Conservation (phyloP, 1,140 invertebrate genomes). For the Drosophila orena region DNA sequence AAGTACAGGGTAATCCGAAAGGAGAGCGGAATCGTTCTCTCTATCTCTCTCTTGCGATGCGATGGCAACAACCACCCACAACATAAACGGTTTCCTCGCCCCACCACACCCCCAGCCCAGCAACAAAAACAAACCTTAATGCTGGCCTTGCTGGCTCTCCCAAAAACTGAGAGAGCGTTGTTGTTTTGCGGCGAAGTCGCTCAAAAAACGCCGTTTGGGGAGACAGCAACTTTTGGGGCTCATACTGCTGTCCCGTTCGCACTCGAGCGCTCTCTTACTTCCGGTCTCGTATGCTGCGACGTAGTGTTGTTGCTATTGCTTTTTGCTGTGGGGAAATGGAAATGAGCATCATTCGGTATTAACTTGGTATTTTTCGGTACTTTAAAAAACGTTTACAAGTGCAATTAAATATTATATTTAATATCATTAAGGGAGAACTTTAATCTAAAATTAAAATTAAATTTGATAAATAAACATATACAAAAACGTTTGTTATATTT, state of each 20-base stretch:
- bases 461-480: too few species aligned
- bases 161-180: slow-evolving; percentile 22
- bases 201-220: slow-evolving; percentile 72
- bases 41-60: slow-evolving; percentile 2
- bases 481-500: too few species aligned
- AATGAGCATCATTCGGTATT: slow-evolving; percentile 41
- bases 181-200: slow-evolving; percentile 73
- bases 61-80: slow-evolving; percentile 39
- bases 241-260: slow-evolving; percentile 38
- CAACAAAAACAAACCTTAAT: slow-evolving; percentile 47
- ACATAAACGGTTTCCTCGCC: slow-evolving; percentile 26
- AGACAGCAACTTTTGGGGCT: slow-evolving; percentile 38
- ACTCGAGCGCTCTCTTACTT: slow-evolving; percentile 51
- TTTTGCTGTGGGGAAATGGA: slow-evolving; percentile 62
- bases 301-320: slow-evolving; percentile 27
- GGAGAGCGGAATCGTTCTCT: not conserved
- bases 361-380: slow-evolving; percentile 8
- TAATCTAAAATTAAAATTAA: too few species aligned
- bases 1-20: slow-evolving; percentile 4
- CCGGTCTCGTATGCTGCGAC: slow-evolving; percentile 50
- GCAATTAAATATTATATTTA: too few species aligned
- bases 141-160: slow-evolving; percentile 39
- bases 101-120: slow-evolving; percentile 18
- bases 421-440: too few species aligned
- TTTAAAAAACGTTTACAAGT: not conserved